Base-by-base conservation (phyloP, 2,113 vertebrate species). In the Gobiocypris rarus region DNA sequence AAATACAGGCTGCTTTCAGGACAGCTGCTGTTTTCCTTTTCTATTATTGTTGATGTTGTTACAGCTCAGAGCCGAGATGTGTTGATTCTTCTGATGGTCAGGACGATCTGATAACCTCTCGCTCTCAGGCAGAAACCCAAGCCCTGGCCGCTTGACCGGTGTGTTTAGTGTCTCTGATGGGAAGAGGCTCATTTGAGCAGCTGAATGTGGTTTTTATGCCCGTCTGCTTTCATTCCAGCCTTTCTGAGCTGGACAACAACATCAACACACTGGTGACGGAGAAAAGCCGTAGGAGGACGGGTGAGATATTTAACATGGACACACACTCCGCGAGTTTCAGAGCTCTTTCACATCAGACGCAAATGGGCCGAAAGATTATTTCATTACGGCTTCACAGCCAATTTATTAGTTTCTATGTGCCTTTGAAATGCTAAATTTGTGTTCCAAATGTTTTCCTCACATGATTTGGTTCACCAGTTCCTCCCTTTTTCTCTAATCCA, bases 351-450 rank as follows among this genome's bases (percentile, higher is more conserved):
- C 65, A 67, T 67, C 65, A 61, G 13, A 61, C 38, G 7, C 2
- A 67, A 67, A 63, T 4, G 48, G 73, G 9, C 59, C 61, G 28
- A 74, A 69, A 75, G 69, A 85, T 85, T 81, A 82, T 84, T 81
- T 76, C 31, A 67, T 48, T 45, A 45, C 54, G 14, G 45, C 71
- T 86, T 78, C 48, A 77, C 56, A 14, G 52, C 14, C 9, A 76
- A 50, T 81, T 59, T 78, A 10, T 19, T 45, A 71, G 54, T 61
- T 63, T 13, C 9, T 13, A 11, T 4, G 26, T 6, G 54, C 65
- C 74, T 86, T 86, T 84, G 78, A 88, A 82, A 69, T 84, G 28
- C 17, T 81, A 41, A 43, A 43, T 73, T 8, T 28, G 28, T 48
- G 41, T 52, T 76, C 9, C 43, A 11, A 24, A 59, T 70, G 70